These are phyloP conservation scores for Petrocephalus zakoni DNA, from an alignment of 2,113 vertebrate genomes.

Conservation along the genomic window DNA sequence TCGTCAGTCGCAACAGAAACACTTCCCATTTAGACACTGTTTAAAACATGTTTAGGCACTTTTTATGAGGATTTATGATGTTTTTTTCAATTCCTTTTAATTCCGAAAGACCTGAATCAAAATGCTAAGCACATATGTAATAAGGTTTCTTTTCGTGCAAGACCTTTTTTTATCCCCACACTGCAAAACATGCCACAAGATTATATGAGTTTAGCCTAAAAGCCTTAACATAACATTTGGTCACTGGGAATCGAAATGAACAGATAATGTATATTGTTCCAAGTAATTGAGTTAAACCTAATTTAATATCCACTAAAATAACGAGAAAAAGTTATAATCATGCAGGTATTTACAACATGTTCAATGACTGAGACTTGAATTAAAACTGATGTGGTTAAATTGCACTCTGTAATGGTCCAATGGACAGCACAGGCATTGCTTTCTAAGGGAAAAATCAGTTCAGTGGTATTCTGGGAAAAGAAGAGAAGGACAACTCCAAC, in stretches of 20 bases:
- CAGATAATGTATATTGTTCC: not conserved
- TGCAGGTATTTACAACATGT: not conserved
- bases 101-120: slow-evolving; percentile 32
- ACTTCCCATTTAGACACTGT: slow-evolving; percentile 19
- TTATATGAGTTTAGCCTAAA: slow-evolving; percentile 6
- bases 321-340: not conserved
- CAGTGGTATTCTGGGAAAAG: not conserved
- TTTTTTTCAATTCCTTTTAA: not conserved
- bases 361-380: not conserved
- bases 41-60: slow-evolving; percentile 8
- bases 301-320: not conserved
- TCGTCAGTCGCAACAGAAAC: slow-evolving; percentile 34
- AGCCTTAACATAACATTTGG: not conserved
- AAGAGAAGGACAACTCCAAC: not conserved
- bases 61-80: slow-evolving; percentile 31
- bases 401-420: not conserved
- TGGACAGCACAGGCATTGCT: slow-evolving; percentile 16
- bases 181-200: not conserved
- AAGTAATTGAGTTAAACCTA: not conserved
- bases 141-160: not conserved
- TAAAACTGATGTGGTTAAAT: not conserved
- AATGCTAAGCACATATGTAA: not conserved
- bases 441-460: not conserved
- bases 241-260: not conserved
- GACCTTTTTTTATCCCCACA: not conserved